Conservation (phyloP, 2,888 invertebrate genomes). For the Meiosimyza platycephala region DNA sequence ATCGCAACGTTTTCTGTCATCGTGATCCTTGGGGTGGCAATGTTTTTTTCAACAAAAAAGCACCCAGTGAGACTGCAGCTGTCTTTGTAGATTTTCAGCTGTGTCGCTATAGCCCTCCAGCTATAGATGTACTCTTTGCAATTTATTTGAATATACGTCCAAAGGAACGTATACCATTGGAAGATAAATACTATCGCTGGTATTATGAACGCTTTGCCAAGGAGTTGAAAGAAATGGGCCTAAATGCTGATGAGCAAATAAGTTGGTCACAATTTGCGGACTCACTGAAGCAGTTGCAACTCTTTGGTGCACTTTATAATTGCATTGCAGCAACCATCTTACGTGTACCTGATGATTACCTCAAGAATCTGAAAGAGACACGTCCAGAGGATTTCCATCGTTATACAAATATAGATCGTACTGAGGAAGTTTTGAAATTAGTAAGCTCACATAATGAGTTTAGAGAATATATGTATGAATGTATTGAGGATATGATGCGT, state of each 20-base stretch:
- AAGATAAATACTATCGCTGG: conserved; percentile 42
- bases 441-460: conserved; percentile 50
- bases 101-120: conserved; percentile 60
- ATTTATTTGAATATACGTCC: conserved; percentile 57
- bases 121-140: conserved; percentile 60
- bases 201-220: conserved; percentile 54
- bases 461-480: conserved; percentile 51
- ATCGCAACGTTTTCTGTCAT: conserved; percentile 68
- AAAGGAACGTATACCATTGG: conserved; percentile 45
- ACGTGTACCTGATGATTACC: conserved; percentile 61
- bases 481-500: conserved; percentile 57
- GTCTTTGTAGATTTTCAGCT: conserved; percentile 62
- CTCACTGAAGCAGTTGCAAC: conserved; percentile 60
- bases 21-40: conserved; percentile 65
- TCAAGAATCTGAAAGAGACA: conserved; percentile 58
- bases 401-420: conserved; percentile 61
- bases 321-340: conserved; percentile 58
- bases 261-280: conserved; percentile 58
- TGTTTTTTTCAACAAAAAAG: conserved; percentile 55
- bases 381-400: conserved; percentile 61
- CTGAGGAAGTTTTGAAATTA: conserved; percentile 48
- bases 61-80: conserved; percentile 46
- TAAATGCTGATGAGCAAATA: conserved; percentile 56
- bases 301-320: conserved; percentile 64
- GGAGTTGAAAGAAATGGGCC: conserved; percentile 56